Base-by-base conservation (phyloP, 2,888 invertebrate species). In the Chaitophorus viminalis region DNA sequence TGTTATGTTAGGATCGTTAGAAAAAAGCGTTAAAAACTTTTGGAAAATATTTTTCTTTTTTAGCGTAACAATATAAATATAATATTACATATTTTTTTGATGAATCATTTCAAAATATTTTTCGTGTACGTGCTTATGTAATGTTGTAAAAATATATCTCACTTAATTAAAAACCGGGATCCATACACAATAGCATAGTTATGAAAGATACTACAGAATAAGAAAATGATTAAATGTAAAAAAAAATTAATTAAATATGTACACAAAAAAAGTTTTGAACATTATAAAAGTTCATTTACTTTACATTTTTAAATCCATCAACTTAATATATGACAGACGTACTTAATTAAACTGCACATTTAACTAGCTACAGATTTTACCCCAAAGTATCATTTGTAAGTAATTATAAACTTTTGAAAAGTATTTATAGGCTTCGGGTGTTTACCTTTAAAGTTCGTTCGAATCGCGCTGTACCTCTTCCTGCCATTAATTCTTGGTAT, bases 401-500 rank as follows among this genome's bases (percentile, higher is more conserved):
- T 72, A 82, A 54, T 54, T 82, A 74, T 54, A 54, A 74, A 74
- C 36, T 74, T 82, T 60, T 21, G 36, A 18, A 29, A 29, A 17
- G 65, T 3, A 60, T 39, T 46, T n/a, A 65, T 39, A 31, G 33
- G 52, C 65, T 85, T 68, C 65, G 60, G 39, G 25, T 46, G n/a
- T 76, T 92, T 91, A 93, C 93, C 92, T 93, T 91, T 90, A 92
- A 91, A 91, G 94, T 93, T 91, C 93, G 93, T 90, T 95, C 94
- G 90, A 94, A 94, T 82, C 93, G 93, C 5, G 94, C 94, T 78
- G 95, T 94, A 33, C 96, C 96, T 82, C 95, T 93, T 9, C 95
- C 95, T 14, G 93, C 94, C 89, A 93, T 92, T 91, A 96, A 95
- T 91, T 96, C 96, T 92, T 97, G 97, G 91, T 95, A 96, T 91